Conservation (phyloP, 2,113 vertebrate species). For the Orthonyx spaldingii region DNA sequence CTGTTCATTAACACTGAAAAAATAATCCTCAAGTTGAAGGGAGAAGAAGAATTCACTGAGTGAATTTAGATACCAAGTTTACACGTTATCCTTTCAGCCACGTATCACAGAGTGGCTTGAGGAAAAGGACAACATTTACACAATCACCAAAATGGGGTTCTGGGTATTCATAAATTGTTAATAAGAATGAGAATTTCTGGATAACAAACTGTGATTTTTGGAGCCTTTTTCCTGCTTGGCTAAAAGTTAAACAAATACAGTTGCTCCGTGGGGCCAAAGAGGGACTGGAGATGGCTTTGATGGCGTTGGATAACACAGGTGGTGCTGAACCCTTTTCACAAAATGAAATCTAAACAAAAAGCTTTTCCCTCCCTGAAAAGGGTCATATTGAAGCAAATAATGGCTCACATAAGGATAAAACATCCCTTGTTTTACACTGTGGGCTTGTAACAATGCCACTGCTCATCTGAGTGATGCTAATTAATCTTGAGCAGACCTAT, state of each 20-base stretch:
- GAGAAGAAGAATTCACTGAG: accelerated
- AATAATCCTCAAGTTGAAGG: not conserved
- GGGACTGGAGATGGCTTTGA: not conserved
- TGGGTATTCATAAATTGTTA: not conserved
- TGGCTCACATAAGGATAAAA: not conserved
- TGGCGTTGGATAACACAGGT: not conserved
- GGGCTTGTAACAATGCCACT: slow-evolving; percentile 48
- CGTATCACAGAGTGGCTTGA: not conserved
- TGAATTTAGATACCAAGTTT: not conserved
- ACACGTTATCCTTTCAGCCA: not conserved
- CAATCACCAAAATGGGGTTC: not conserved
- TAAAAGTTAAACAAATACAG: not conserved
- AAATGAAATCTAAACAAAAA: not conserved
- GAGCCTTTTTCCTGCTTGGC: not conserved
- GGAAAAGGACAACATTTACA: not conserved
- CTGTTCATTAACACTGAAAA: not conserved
- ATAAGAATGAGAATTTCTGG: not conserved
- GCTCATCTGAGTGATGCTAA: slow-evolving; percentile 66
- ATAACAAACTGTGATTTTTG: not conserved
- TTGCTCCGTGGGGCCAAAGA: not conserved
- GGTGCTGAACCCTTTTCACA: not conserved
- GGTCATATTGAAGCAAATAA: slow-evolving; percentile 7
- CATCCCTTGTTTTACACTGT: slow-evolving; percentile 27
- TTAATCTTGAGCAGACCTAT: slow-evolving; percentile 70
- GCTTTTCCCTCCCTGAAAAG: not conserved